Evolutionary conservation across 2,113 vertebrate genomes (phyloP).

Genomic region (Cercopithecus mona): DNA sequence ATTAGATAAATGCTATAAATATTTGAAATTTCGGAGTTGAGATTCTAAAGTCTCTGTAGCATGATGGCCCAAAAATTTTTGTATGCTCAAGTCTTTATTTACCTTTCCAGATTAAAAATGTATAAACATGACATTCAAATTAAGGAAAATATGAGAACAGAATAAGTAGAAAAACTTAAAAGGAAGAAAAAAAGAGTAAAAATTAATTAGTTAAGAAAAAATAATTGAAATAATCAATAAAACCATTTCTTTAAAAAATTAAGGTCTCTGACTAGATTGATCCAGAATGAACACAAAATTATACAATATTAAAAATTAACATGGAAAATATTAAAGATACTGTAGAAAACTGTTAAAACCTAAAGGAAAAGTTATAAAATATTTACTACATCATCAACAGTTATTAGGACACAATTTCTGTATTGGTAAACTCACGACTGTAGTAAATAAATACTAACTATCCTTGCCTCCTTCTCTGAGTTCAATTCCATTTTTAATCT

Average conservation of each 20-base stretch:
- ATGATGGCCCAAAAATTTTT: neutral
- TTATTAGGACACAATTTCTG: no score
- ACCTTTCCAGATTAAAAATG: neutral
- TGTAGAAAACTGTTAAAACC: neutral
- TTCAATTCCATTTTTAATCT: no score
- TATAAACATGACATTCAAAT: neutral
- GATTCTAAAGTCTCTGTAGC: neutral
- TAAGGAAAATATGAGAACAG: neutral
- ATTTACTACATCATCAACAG: no score
- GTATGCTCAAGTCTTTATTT: neutral
- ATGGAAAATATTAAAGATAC: neutral
- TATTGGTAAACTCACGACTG: no score
- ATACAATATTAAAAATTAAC: neutral
- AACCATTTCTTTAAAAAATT: neutral
- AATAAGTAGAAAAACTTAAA: neutral
- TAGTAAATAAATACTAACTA: no score
- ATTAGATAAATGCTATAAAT: neutral
- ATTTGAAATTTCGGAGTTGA: neutral
- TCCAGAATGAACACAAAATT: neutral
- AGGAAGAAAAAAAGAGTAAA: neutral
- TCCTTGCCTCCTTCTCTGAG: no score
- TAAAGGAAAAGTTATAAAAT: no score
- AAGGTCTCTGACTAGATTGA: neutral
- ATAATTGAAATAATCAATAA: neutral
- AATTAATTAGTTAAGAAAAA: no score